phyloP scores from a whole-genome alignment of 2,888 invertebrate genomes.

The Acleris literana region DNA sequence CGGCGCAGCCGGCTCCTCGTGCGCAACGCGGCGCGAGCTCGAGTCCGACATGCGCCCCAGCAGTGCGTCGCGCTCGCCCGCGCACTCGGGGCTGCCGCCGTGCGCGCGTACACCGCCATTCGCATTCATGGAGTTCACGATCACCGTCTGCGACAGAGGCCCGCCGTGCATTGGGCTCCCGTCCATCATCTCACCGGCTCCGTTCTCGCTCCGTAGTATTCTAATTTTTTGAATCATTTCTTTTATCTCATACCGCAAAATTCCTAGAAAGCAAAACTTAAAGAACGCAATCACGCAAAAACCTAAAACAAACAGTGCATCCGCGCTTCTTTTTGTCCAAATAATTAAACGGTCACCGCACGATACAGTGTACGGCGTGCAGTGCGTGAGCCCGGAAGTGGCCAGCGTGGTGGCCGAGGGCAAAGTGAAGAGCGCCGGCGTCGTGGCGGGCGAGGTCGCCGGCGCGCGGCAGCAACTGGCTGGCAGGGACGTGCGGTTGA shows the following conservation, averaged over 20 bases:
- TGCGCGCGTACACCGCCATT: conserved; percentile 85
- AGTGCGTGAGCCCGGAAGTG: conserved; percentile 70
- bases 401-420: conserved; percentile 64
- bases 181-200: conserved; percentile 77
- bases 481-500: conserved; percentile 71
- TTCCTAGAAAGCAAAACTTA: conserved; percentile 94
- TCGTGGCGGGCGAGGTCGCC: conserved; percentile 66
- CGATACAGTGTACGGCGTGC: conserved; percentile 82
- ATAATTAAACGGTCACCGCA: conserved; percentile 89
- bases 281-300: conserved; percentile 95
- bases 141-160: conserved; percentile 75
- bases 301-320: conserved; percentile 91
- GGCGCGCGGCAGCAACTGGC: conserved; percentile 77
- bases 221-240: conserved; percentile 97
- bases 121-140: conserved; percentile 80
- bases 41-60: conserved; percentile 79
- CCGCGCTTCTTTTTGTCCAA: conserved; percentile 91
- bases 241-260: conserved; percentile 92
- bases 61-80: conserved; percentile 84
- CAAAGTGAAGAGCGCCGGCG: conserved; percentile 79
- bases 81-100: conserved; percentile 79
- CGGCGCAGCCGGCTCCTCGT: conserved; percentile 80
- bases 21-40: conserved; percentile 70
- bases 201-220: conserved; percentile 87
- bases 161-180: conserved; percentile 77